Conservation (phyloP, 2,797 vertebrate species). For the Microchirus variegatus region DNA sequence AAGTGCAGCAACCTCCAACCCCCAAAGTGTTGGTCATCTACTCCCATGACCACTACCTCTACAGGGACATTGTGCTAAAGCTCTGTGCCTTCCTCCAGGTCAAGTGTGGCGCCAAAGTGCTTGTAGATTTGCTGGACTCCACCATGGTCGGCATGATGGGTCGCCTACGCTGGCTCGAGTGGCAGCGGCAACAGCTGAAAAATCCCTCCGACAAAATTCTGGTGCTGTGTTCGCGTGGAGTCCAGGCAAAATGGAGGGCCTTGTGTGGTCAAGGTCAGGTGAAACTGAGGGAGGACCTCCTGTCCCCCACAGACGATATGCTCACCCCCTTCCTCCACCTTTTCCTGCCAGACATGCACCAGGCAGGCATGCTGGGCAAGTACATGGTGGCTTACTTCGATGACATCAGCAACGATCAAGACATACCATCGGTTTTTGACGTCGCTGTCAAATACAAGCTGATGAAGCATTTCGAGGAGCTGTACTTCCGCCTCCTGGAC, state of each 20-base stretch:
- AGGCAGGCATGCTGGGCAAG: conserved; percentile 85
- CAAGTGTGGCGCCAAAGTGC: conserved; percentile 88
- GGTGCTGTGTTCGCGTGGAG: conserved; percentile 90
- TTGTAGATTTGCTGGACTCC: conserved; percentile 89
- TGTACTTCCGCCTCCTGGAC: conserved; percentile 92
- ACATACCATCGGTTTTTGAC: conserved; percentile 90
- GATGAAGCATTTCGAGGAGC: conserved; percentile 92
- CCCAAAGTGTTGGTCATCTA: conserved; percentile 92
- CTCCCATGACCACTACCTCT: conserved; percentile 92
- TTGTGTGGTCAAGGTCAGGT: conserved; percentile 84
- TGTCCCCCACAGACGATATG: conserved; percentile 86
- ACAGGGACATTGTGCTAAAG: conserved; percentile 88
- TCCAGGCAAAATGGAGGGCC: conserved; percentile 93
- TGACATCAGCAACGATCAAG: conserved; percentile 80
- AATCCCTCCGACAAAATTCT: conserved; percentile 87
- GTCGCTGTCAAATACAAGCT: conserved; percentile 87
- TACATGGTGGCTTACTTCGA: conserved; percentile 94
- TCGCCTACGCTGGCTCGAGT: conserved; percentile 87
- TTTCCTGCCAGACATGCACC: conserved; percentile 90
- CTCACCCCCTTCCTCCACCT: conserved; percentile 90
- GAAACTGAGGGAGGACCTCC: conserved; percentile 83
- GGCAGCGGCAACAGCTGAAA: conserved; percentile 86
- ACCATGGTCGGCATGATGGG: conserved; percentile 85
- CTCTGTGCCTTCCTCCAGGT: conserved; percentile 91
- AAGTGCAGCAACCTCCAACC: conserved; percentile 4